These are phyloP conservation scores for Eupeodes latifasciatus DNA, from an alignment of 2,888 invertebrate genomes.

Conservation along the genomic window DNA sequence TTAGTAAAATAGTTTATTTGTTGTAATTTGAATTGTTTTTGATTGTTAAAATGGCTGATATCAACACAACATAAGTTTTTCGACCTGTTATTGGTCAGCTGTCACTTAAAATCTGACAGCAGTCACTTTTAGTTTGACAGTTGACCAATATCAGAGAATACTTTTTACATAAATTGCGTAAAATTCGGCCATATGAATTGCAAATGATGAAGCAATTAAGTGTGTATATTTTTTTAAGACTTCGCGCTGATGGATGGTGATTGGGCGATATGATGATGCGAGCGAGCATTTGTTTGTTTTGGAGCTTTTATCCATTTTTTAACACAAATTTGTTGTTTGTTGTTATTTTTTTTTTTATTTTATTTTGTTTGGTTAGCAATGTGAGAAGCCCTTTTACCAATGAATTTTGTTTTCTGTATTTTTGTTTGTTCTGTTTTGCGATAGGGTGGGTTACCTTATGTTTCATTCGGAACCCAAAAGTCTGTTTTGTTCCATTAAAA, in stretches of 20 bases:
- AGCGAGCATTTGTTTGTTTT: conserved; percentile 52
- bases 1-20: conserved; percentile 75
- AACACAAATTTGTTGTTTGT: conserved; percentile 47
- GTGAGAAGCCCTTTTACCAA: conserved; percentile 75
- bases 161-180: not conserved
- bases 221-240: conserved; percentile 50
- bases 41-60: conserved; percentile 26
- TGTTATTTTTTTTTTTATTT: conserved; percentile 47
- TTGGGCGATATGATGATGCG: conserved; percentile 68
- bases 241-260: conserved; percentile 58
- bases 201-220: conserved; percentile 72
- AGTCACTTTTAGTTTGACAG: conserved; percentile 2
- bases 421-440: conserved; percentile 32
- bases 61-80: not conserved
- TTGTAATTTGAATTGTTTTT: conserved; percentile 44
- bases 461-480: conserved; percentile 12
- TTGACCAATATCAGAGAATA: not conserved
- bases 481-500: not conserved
- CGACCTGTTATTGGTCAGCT: not conserved
- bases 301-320: conserved; percentile 46
- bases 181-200: conserved; percentile 44
- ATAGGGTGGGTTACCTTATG: conserved; percentile 53
- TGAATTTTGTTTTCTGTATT: conserved; percentile 48
- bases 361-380: conserved; percentile 63
- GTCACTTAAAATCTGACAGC: not conserved